phyloP scores from a whole-genome alignment of 2,888 invertebrate species.

The Trichogramma dendrolimi region DNA sequence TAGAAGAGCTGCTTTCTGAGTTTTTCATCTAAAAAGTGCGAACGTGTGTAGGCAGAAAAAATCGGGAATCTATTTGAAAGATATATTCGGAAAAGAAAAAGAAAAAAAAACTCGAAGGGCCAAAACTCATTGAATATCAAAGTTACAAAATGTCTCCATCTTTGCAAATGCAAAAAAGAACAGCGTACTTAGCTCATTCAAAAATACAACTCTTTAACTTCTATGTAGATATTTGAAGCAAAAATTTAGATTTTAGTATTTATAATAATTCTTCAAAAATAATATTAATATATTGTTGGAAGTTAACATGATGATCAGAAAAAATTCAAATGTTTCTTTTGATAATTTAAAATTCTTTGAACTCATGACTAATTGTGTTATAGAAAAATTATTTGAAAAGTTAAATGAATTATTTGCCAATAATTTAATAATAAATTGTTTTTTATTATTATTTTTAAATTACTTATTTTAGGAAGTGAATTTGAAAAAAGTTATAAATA shows the following conservation, averaged over 20 bases:
- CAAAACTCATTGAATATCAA: conserved; percentile 48
- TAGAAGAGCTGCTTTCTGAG: not conserved
- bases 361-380: not conserved
- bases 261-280: too few species aligned
- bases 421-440: too few species aligned
- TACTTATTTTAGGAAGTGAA: too few species aligned
- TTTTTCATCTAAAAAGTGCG: conserved; percentile 15
- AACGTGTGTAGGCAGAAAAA: conserved; percentile 30
- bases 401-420: too few species aligned
- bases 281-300: too few species aligned
- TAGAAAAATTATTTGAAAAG: too few species aligned
- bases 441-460: too few species aligned
- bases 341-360: conserved; percentile 2
- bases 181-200: conserved; percentile 4
- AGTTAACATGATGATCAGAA: not conserved
- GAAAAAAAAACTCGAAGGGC: conserved; percentile 29
- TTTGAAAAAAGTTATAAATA: too few species aligned
- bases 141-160: conserved; percentile 46
- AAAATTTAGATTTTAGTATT: too few species aligned
- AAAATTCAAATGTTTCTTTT: conserved; percentile 22
- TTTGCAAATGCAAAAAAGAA: conserved; percentile 29
- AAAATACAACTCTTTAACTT: too few species aligned
- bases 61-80: not conserved
- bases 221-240: not conserved
- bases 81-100: conserved; percentile 12